Percentiles rank a stretch among this genome's conserved stretches.
Conservation (phyloP, 1,140 invertebrate genomes). For the Mya arenaria region DNA sequence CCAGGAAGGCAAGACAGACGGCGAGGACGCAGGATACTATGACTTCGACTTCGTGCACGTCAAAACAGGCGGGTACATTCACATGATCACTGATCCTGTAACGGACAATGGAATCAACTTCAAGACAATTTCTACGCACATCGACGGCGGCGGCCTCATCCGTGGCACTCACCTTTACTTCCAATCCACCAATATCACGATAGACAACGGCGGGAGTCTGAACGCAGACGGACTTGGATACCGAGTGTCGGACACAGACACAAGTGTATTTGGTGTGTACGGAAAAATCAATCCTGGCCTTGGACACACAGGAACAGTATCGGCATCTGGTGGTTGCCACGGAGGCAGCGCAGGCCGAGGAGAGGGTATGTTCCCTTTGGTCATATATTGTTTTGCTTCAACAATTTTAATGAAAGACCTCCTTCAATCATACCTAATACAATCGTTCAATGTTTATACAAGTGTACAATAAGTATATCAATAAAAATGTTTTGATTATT, state of each 20-base stretch:
- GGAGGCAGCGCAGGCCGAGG: slow-evolving; percentile 72
- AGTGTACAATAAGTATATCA: background rate
- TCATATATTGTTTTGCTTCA: no score
- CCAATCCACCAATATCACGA: slow-evolving; percentile 67
- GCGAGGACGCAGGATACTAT: slow-evolving; percentile 61
- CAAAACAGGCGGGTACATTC: slow-evolving; percentile 67
- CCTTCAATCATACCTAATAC: no score
- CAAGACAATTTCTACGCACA: slow-evolving; percentile 59
- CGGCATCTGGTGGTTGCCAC: slow-evolving; percentile 69
- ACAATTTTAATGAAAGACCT: no score
- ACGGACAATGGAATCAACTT: slow-evolving; percentile 64
- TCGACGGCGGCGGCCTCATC: slow-evolving; percentile 71
- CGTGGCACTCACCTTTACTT: slow-evolving; percentile 68
- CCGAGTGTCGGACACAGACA: slow-evolving; percentile 58
- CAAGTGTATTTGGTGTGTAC: slow-evolving; percentile 56
- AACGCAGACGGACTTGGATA: slow-evolving; percentile 72
- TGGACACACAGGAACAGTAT: slow-evolving; percentile 50
- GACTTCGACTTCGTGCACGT: slow-evolving; percentile 70
- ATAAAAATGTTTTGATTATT: background rate
- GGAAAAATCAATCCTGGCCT: slow-evolving; percentile 70
- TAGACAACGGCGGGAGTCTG: slow-evolving; percentile 67
- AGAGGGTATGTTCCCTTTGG: no score
- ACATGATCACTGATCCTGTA: slow-evolving; percentile 71
- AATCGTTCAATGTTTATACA: background rate
- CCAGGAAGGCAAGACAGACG: slow-evolving; percentile 60